These are phyloP conservation scores for Leptinotarsa rubiginosa DNA, from an alignment of 2,888 invertebrate genomes.

Conservation along the genomic window DNA sequence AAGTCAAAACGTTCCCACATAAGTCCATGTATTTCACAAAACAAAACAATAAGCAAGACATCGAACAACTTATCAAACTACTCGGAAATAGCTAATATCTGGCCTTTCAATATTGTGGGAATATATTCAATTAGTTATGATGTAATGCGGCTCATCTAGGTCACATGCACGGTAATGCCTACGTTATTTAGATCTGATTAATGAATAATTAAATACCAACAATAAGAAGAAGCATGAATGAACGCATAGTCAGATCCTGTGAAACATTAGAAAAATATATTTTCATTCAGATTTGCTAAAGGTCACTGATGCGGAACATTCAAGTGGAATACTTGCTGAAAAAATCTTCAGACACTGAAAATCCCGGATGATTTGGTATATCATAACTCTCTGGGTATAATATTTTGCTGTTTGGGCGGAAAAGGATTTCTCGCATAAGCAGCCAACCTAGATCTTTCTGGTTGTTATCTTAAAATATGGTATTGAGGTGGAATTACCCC, in stretches of 20 bases:
- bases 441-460: no score
- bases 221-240: not conserved
- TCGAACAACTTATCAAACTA: not conserved
- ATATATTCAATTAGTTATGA: slow-evolving; percentile 5
- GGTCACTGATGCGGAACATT: not conserved
- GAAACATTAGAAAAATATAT: not conserved
- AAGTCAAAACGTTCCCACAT: not conserved
- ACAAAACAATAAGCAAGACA: not conserved
- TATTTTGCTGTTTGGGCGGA: no score
- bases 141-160: slow-evolving; percentile 4
- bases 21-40: not conserved
- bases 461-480: no score
- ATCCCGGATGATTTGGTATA: no score
- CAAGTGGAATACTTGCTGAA: not conserved
- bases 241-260: not conserved
- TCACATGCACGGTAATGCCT: not conserved
- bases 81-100: not conserved
- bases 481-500: no score
- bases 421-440: no score
- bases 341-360: no score
- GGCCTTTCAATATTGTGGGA: not conserved
- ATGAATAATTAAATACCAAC: slow-evolving; percentile 1
- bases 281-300: not conserved
- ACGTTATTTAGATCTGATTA: not conserved
- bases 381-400: no score